phyloP scores from a whole-genome alignment of 1,140 invertebrate genomes.

The Bombyx mandarina region DNA sequence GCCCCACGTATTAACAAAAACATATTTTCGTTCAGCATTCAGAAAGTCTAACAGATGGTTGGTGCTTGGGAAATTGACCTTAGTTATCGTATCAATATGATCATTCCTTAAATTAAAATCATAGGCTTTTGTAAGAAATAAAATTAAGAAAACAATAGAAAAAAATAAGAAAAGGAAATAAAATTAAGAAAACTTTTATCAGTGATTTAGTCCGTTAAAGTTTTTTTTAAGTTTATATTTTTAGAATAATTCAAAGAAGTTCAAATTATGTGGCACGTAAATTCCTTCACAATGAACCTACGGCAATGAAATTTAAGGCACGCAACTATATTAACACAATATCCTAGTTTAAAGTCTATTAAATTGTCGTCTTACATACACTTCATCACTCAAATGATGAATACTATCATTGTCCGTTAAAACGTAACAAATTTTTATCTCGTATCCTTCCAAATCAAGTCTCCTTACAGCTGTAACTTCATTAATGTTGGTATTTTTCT shows the following conservation, averaged over 20 bases:
- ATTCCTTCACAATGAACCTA: too few relatives aligned
- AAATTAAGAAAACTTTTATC: too few relatives aligned
- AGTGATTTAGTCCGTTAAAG: too few relatives aligned
- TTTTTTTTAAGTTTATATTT: too few relatives aligned
- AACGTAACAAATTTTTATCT: slow-evolving; percentile 66
- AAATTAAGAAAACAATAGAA: too few relatives aligned
- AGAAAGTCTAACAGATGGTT: slow-evolving; percentile 70
- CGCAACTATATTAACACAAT: too few relatives aligned
- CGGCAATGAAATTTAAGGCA: too few relatives aligned
- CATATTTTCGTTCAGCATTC: slow-evolving; percentile 72
- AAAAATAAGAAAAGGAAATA: too few relatives aligned
- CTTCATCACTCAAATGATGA: slow-evolving; percentile 73
- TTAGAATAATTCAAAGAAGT: too few relatives aligned
- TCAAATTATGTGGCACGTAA: too few relatives aligned
- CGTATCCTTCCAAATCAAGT: slow-evolving; percentile 46
- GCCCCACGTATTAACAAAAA: slow-evolving; percentile 72
- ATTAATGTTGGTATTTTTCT: slow-evolving; percentile 19
- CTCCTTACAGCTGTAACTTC: slow-evolving; percentile 39
- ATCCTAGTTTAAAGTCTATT: too few relatives aligned
- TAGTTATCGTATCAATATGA: slow-evolving; percentile 75
- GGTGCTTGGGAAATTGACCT: slow-evolving; percentile 75
- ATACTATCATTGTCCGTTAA: slow-evolving; percentile 73
- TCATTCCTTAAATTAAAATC: slow-evolving; percentile 35
- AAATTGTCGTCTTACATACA: slow-evolving; percentile 58
- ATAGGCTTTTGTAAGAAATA: too few relatives aligned